These are phyloP conservation scores for Chaetops frenatus DNA, from an alignment of 2,113 vertebrate genomes.

Conservation along the genomic window DNA sequence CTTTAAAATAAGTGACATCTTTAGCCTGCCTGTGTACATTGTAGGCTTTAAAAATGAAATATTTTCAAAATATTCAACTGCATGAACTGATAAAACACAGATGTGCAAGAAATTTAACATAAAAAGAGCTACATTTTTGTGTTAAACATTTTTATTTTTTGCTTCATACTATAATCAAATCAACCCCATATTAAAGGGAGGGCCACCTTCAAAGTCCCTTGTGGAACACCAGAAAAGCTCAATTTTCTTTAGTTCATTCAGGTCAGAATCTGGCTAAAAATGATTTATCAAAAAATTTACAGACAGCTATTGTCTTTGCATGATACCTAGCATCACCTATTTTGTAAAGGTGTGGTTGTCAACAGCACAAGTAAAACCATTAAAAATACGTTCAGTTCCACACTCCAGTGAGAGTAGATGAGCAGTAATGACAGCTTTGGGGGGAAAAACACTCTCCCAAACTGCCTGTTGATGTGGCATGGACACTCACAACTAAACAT, in stretches of 20 bases:
- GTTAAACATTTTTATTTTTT: not conserved
- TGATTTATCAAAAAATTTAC: not conserved
- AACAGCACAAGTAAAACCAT: not conserved
- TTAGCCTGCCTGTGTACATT: not conserved
- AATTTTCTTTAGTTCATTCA: not conserved
- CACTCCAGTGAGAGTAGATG: not conserved
- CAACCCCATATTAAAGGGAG: not conserved
- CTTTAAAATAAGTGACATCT: not conserved
- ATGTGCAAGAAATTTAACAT: not conserved
- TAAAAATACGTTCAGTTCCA: not conserved
- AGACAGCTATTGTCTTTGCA: not conserved
- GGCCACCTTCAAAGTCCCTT: not conserved
- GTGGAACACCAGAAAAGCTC: not conserved
- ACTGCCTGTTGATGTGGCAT: not conserved
- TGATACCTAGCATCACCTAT: not conserved
- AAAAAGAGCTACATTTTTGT: not conserved
- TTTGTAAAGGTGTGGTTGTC: not conserved
- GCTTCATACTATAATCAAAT: not conserved
- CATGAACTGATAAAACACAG: not conserved
- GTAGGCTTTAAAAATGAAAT: not conserved
- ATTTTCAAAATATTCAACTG: not conserved
- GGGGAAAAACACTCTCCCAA: not conserved
- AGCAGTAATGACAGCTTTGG: not conserved
- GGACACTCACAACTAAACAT: not conserved
- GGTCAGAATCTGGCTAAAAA: not conserved